phyloP scores from a whole-genome alignment of 2,888 invertebrate species.

The Lymantria monacha region DNA sequence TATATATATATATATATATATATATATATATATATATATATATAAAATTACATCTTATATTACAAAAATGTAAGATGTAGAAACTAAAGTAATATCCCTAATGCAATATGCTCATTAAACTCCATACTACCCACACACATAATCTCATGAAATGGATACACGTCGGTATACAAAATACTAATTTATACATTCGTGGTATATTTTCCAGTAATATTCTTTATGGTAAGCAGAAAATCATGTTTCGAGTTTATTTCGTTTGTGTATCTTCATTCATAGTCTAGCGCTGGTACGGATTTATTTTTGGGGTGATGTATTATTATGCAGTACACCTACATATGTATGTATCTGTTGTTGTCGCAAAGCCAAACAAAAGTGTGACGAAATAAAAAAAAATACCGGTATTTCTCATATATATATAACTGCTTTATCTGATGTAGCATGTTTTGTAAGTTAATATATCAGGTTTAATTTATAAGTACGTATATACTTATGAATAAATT shows the following conservation, averaged over 20 bases:
- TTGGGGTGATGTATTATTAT: background rate
- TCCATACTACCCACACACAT: background rate
- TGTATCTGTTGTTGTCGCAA: background rate
- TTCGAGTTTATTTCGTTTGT: conserved; percentile 51
- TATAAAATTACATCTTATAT: conserved; percentile 5
- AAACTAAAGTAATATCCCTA: conserved; percentile 27
- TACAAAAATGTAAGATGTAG: conserved; percentile 13
- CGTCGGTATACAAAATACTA: background rate
- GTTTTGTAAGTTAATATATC: too few relatives aligned
- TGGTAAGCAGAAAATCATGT: conserved; percentile 78
- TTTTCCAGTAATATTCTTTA: conserved; percentile 72
- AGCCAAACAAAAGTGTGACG: too few relatives aligned
- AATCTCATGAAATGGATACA: background rate
- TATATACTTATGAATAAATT: too few relatives aligned
- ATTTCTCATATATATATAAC: too few relatives aligned
- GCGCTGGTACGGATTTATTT: conserved; percentile 20
- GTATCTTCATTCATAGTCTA: conserved; percentile 36
- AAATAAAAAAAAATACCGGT: too few relatives aligned
- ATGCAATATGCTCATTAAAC: conserved; percentile 14
- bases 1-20: too few relatives aligned
- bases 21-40: background rate
- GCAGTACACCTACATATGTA: background rate
- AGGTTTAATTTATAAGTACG: too few relatives aligned
- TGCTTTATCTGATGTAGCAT: too few relatives aligned
- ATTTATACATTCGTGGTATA: conserved; percentile 34